A percentile compares a stretch with the other conserved stretches of the same genome.
phyloP scores from a whole-genome alignment of 2,113 vertebrate species.

The Rissa tridactyla region DNA sequence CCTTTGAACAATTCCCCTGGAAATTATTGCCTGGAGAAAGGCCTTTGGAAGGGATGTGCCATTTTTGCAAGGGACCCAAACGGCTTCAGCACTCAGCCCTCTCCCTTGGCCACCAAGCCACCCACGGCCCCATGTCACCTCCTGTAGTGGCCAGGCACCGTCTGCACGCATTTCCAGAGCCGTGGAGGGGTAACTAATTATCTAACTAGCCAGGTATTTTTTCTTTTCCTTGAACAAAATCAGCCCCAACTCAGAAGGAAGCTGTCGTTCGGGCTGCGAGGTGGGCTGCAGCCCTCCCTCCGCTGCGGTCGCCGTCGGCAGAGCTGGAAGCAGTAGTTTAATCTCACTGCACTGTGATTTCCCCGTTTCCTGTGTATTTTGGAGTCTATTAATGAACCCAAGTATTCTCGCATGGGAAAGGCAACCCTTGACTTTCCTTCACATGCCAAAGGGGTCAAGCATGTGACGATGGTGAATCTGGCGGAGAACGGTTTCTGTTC shows the following conservation, averaged over 20 bases:
- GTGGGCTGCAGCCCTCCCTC: background rate
- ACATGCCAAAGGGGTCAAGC: background rate
- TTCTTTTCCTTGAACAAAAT: background rate
- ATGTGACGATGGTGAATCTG: background rate
- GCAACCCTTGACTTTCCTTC: background rate
- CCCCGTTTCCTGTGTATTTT: background rate
- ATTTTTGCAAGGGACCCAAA: background rate
- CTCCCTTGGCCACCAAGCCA: fast-evolving
- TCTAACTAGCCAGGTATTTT: background rate
- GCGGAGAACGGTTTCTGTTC: background rate
- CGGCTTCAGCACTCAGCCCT: fast-evolving
- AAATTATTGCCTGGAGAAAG: background rate
- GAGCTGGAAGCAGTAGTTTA: conserved; percentile 47
- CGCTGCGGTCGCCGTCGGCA: background rate
- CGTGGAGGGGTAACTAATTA: fast-evolving
- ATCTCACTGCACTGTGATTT: background rate
- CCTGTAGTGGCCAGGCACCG: fast-evolving
- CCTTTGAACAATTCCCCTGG: background rate
- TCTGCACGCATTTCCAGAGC: fast-evolving
- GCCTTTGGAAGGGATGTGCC: background rate
- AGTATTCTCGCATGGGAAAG: background rate
- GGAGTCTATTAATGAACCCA: background rate
- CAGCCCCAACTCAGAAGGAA: conserved; percentile 9
- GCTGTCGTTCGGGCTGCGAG: background rate
- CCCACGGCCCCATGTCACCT: background rate